Base-by-base conservation (phyloP, 1,140 invertebrate species). In the Leptinotarsa defecta region DNA sequence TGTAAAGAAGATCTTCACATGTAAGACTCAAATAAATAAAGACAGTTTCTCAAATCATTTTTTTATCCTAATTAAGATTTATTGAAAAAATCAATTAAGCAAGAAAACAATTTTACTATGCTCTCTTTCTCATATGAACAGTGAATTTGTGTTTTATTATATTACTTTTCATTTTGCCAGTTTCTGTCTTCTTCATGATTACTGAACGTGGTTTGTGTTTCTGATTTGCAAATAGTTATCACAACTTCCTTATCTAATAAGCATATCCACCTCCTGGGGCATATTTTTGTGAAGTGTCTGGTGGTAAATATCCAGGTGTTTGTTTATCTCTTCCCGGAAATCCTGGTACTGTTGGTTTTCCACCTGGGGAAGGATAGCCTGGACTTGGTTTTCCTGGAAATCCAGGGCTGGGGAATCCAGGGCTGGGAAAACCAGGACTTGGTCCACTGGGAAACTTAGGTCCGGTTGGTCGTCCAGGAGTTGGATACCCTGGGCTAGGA, bases 211-310 rank as follows among this genome's bases (percentile, higher is more conserved):
- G 2, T 43, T 43, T 43, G 34, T 43, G 8, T 43, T 43, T 43
- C 34, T 43, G 34, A 43, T 34, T 6, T 34, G 27, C 27, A 34
- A 34, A 34, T 34, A 34, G 5, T 34, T 34, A 34, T 43, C 63
- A 64, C 13, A 64, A 64, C 68, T 76, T 68, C 43, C 48, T 65
- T 34, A 69, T 73, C 73, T 87, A 90, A 81, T 90, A 90, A 73
- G 88, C 88, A 83, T 90, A 90, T 63, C 89, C 88, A 52, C 87
- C 87, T 80, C 81, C 85, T 22, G 86, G 85, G 43, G 75, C 68
- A 69, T 84, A 84, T 61, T 81, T 76, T 73, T 84, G 83, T 49
- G 68, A 74, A 63, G 68, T 68, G 72, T 74, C 62, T 22, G 67
- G 67, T 43, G 69, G 75, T 75, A 43, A 75, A 75, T 64, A 76